phyloP scores from a whole-genome alignment of 2,113 vertebrate genomes.

The Abramis brama region DNA sequence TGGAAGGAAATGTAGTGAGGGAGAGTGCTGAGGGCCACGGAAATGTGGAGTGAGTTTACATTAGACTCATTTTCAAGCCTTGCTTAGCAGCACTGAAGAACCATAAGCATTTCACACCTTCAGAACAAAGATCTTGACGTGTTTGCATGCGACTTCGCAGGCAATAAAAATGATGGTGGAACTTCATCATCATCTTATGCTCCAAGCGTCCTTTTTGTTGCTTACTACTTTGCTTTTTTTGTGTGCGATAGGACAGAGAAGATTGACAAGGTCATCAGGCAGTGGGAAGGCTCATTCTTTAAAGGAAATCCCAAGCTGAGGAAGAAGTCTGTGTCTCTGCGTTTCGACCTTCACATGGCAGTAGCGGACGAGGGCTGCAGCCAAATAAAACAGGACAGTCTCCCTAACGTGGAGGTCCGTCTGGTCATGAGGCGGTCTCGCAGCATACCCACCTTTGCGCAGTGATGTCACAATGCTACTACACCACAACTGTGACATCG shows the following conservation, averaged over 20 bases:
- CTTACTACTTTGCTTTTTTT: neutral
- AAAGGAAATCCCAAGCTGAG: slow-evolving; percentile 93
- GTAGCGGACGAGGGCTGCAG: slow-evolving; percentile 86
- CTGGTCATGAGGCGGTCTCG: slow-evolving; percentile 94
- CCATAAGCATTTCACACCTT: neutral
- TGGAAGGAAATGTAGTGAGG: slow-evolving; percentile 82
- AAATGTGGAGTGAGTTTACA: slow-evolving; percentile 88
- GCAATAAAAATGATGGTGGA: neutral
- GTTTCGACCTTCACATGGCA: slow-evolving; percentile 94
- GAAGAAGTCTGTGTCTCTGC: slow-evolving; percentile 95
- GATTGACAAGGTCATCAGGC: slow-evolving; percentile 93
- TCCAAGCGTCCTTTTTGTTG: neutral
- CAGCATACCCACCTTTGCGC: slow-evolving; percentile 90
- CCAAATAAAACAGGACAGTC: slow-evolving; percentile 80
- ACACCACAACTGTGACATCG: neutral
- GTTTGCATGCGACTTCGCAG: neutral
- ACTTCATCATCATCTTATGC: neutral
- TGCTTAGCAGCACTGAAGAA: neutral
- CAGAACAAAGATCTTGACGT: neutral
- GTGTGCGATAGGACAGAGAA: slow-evolving; percentile 85
- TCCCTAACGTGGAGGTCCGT: slow-evolving; percentile 92
- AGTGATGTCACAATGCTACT: slow-evolving; percentile 54
- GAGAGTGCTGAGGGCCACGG: slow-evolving; percentile 88
- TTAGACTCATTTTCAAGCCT: neutral
- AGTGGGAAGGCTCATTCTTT: slow-evolving; percentile 99